Base-by-base conservation (phyloP, 1,140 invertebrate genomes). In the Metopolophium dirhodum region DNA sequence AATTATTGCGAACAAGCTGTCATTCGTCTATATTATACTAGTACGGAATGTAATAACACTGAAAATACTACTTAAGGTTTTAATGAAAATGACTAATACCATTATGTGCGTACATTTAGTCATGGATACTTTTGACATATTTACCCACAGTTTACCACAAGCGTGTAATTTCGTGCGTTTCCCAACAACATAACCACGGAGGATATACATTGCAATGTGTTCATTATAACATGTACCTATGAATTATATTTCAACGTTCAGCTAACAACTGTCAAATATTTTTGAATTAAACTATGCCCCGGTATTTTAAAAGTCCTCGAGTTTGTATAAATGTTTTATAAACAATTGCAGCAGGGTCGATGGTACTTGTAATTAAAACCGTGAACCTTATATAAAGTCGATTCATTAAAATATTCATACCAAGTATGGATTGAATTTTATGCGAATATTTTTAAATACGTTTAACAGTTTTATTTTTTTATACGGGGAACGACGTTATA, bases 311-410 rank as follows among this genome's bases (percentile, higher is more conserved):
- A 54, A 35, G 49, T 54, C 41, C n/a, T 37, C 87, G 35, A 54
- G n/a, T 89, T 26, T 54, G 37, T 90, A 61, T 90, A 90, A 90
- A 90, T 45, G 37, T 41, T 61, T 90, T 61, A 41, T 45, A 23
- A 90, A 61, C 54, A 57, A 61, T 90, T 35, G 6, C 22, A 30
- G 6, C 22, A 30, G 88, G 88, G 88, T 90, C 88, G 88, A 90
- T 90, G 26, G 54, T 90, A 61, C 88, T 90, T 45, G 35, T 90
- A 90, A 90, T 90, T 90, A 90, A 90, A 90, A 90, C 88, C 23
- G 88, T 90, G 88, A 90, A 90, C 88, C 51, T 49, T 41, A 41
- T 37, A 54, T 26, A 90, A 90, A 90, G 51, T 57, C 23, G 37
- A 90, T 90, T 90, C 88, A 45, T 90, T 88, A 61, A 90, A 61